Evolutionary conservation across 2,888 invertebrate species (phyloP).

Genomic region (Autographa gamma): DNA sequence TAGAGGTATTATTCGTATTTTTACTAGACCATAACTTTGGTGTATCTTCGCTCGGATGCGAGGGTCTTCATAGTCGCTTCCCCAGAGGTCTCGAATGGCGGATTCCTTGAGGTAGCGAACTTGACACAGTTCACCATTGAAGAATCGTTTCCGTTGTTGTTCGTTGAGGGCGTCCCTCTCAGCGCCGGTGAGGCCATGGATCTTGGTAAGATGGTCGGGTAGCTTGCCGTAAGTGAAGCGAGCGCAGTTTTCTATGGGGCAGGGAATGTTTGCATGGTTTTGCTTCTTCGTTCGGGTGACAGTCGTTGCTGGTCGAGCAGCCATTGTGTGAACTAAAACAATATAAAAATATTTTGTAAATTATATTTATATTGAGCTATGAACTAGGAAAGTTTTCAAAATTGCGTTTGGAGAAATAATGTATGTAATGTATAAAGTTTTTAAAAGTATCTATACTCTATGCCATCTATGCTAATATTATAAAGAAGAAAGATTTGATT

Average conservation of each 20-base stretch:
- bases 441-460: too few species aligned
- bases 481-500: too few species aligned
- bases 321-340: conserved; percentile 65
- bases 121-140: conserved; percentile 88
- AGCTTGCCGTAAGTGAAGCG: conserved; percentile 87
- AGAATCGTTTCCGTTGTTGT: conserved; percentile 86
- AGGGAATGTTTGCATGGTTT: conserved; percentile 87
- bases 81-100: conserved; percentile 87
- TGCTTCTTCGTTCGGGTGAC: conserved; percentile 85
- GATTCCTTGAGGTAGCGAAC: conserved; percentile 86
- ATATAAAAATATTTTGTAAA: conserved; percentile 7
- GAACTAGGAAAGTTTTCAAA: too few species aligned
- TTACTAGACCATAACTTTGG: conserved; percentile 85
- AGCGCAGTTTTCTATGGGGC: conserved; percentile 87
- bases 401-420: too few species aligned
- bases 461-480: too few species aligned
- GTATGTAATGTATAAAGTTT: too few species aligned
- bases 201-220: conserved; percentile 86
- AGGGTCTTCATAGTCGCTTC: conserved; percentile 85
- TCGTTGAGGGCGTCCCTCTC: conserved; percentile 86
- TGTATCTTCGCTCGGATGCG: conserved; percentile 85
- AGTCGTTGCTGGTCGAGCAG: conserved; percentile 74
- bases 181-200: conserved; percentile 85
- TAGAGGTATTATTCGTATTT: conserved; percentile 86
- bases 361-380: background rate